These are phyloP conservation scores for Brachymystax lenok DNA, from an alignment of 2,797 vertebrate species.

Conservation along the genomic window DNA sequence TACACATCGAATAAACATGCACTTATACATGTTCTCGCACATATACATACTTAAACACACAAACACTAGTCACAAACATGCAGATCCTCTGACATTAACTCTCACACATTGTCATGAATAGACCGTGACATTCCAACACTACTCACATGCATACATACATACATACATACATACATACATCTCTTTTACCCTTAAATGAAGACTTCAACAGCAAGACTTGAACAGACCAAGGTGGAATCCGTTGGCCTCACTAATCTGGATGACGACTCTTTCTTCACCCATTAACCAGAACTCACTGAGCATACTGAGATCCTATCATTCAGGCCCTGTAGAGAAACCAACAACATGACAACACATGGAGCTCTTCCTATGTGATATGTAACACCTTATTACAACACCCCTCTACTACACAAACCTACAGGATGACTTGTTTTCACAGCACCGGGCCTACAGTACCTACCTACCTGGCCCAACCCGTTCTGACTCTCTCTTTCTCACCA, in stretches of 20 bases:
- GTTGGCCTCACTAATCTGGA: slow-evolving; percentile 73
- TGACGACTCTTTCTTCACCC: slow-evolving; percentile 69
- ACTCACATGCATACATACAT: slow-evolving; percentile 15
- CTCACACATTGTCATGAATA: slow-evolving; percentile 52
- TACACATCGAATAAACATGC: slow-evolving; percentile 30
- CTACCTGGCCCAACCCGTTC: not conserved
- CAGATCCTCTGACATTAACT: slow-evolving; percentile 35
- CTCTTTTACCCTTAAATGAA: slow-evolving; percentile 79
- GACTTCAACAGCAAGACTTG: slow-evolving; percentile 80
- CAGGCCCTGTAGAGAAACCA: slow-evolving; percentile 76
- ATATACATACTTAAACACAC: slow-evolving; percentile 52
- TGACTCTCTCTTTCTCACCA: slow-evolving; percentile 43
- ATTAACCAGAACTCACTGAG: slow-evolving; percentile 38
- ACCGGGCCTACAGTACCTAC: slow-evolving; percentile 53
- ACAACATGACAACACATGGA: not conserved
- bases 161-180: slow-evolving; percentile 43
- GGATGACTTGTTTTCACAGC: slow-evolving; percentile 63
- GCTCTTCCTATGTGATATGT: not conserved
- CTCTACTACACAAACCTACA: slow-evolving; percentile 9
- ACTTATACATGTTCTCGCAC: slow-evolving; percentile 38
- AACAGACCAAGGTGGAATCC: slow-evolving; percentile 67
- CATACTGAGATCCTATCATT: slow-evolving; percentile 76
- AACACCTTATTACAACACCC: not conserved
- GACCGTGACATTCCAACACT: slow-evolving; percentile 21
- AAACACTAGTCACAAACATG: slow-evolving; percentile 57